Percentiles rank a stretch among this genome's conserved stretches.
These are phyloP conservation scores for Lissonota sp. DNA, from an alignment of 2,888 invertebrate species.

Conservation along the genomic window DNA sequence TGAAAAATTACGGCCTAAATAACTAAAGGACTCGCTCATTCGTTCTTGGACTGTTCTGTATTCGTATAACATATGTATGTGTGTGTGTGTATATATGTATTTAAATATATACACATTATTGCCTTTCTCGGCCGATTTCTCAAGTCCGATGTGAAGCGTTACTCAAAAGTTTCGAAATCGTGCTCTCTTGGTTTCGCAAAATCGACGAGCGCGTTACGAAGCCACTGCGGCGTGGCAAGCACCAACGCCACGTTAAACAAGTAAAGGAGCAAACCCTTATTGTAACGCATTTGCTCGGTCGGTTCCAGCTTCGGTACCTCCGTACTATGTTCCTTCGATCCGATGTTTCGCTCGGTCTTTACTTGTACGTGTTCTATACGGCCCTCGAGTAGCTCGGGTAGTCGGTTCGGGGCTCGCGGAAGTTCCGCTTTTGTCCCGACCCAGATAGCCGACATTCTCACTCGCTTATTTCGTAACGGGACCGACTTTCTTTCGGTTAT, in stretches of 20 bases:
- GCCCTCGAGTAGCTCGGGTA: not conserved
- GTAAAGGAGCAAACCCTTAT: not conserved
- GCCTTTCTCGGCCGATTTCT: not conserved
- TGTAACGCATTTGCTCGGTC: slow-evolving; percentile 3
- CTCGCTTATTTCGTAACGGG: slow-evolving; percentile 83
- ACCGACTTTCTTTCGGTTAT: slow-evolving; percentile 76
- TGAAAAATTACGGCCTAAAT: too few relatives aligned
- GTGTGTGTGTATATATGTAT: too few relatives aligned
- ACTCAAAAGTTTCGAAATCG: slow-evolving; percentile 46
- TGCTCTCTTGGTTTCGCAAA: slow-evolving; percentile 53
- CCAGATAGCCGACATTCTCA: slow-evolving; percentile 81
- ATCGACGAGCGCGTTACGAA: slow-evolving; percentile 44
- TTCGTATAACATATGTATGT: not conserved
- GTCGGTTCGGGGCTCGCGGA: slow-evolving; percentile 71
- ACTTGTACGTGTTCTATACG: slow-evolving; percentile 36
- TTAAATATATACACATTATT: not conserved
- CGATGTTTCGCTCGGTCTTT: slow-evolving; percentile 51
- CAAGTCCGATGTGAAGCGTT: not conserved
- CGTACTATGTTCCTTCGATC: slow-evolving; percentile 43
- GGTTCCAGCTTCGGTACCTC: not conserved
- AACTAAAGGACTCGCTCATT: too few relatives aligned
- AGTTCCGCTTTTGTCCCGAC: slow-evolving; percentile 83
- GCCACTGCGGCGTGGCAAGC: slow-evolving; percentile 4
- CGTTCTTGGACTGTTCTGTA: too few relatives aligned
- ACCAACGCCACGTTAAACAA: not conserved